Conservation (phyloP, 2,888 invertebrate genomes). For the Arge pagana region DNA sequence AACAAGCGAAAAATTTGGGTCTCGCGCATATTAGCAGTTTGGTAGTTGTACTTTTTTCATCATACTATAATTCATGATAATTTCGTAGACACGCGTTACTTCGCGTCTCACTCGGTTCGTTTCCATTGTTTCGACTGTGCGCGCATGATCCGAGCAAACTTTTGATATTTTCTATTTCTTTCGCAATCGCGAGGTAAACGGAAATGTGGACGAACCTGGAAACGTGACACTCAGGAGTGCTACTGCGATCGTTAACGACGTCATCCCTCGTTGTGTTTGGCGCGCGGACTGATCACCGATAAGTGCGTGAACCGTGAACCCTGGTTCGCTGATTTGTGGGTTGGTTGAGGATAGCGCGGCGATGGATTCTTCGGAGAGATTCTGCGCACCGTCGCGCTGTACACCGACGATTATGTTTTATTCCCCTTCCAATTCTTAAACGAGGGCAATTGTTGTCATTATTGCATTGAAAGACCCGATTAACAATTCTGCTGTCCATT, state of each 20-base stretch:
- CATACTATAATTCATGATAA: no score
- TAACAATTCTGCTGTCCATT: background rate
- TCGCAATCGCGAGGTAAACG: no score
- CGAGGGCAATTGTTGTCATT: background rate
- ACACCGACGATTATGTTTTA: background rate
- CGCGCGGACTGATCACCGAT: constrained; percentile 9
- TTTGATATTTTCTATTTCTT: no score
- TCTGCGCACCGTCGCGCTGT: constrained; percentile 8
- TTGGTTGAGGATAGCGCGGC: background rate
- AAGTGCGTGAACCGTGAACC: background rate
- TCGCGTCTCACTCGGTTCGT: no score
- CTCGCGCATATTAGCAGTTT: no score
- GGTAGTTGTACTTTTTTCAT: no score
- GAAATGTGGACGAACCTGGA: constrained; percentile 24
- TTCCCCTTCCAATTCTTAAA: background rate
- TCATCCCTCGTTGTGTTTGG: constrained; percentile 11
- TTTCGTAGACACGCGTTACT: no score
- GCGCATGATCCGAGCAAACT: no score
- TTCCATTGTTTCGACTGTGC: no score
- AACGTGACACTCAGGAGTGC: background rate
- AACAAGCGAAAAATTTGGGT: no score
- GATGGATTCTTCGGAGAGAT: background rate
- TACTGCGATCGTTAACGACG: constrained; percentile 5
- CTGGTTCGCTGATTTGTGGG: constrained; percentile 5
- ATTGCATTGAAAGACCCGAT: background rate